Conservation (phyloP, 2,113 vertebrate genomes). For the Silurus glanis region DNA sequence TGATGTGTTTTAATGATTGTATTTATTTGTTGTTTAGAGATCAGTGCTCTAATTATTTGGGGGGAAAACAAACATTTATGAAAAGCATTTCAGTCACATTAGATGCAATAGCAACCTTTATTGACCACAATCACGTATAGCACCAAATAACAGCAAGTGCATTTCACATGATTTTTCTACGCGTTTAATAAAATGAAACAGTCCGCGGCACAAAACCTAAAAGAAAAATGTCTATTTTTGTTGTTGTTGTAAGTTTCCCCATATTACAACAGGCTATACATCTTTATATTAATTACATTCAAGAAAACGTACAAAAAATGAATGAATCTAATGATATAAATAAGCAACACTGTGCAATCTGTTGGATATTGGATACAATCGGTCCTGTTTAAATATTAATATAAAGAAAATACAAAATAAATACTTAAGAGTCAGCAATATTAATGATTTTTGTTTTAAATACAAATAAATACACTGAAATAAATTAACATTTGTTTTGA, state of each 20-base stretch:
- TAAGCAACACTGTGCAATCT: constrained; percentile 50
- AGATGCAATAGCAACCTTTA: constrained; percentile 80
- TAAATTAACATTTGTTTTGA: constrained; percentile 70
- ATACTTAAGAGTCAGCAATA: neutral
- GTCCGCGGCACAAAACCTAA: constrained; percentile 47
- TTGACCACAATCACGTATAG: constrained; percentile 77
- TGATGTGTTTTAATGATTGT: neutral
- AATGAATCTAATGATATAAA: constrained; percentile 50
- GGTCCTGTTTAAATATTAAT: constrained; percentile 22
- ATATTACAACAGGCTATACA: neutral
- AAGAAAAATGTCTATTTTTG: neutral
- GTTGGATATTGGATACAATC: neutral
- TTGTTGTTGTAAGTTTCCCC: neutral
- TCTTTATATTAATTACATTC: neutral
- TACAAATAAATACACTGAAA: constrained; percentile 57
- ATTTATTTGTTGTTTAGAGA: neutral
- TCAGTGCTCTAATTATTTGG: neutral
- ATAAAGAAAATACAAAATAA: neutral
- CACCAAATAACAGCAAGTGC: constrained; percentile 78
- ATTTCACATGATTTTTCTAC: constrained; percentile 71
- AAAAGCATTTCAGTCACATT: constrained; percentile 26
- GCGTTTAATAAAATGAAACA: constrained; percentile 69
- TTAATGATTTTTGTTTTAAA: neutral
- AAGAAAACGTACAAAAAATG: neutral
- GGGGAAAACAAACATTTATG: too few relatives aligned